phyloP scores from a whole-genome alignment of 2,113 vertebrate species.

The Micronycteris hirsuta region DNA sequence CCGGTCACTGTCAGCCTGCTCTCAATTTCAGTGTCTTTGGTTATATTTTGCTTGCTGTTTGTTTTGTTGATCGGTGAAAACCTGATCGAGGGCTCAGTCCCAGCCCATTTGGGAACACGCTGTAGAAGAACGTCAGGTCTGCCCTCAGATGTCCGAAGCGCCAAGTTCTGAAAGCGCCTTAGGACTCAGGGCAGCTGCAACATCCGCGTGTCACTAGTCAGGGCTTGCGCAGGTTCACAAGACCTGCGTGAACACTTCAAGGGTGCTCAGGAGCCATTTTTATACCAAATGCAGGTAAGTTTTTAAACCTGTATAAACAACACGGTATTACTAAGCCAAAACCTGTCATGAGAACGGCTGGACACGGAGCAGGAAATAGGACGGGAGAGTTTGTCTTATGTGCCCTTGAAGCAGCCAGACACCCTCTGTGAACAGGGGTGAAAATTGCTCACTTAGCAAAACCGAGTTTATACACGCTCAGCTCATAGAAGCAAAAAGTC shows the following conservation, averaged over 20 bases:
- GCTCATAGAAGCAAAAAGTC: not conserved
- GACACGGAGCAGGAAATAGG: not conserved
- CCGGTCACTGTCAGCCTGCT: no score
- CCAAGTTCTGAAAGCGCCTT: not conserved
- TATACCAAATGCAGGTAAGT: not conserved
- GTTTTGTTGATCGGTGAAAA: not conserved
- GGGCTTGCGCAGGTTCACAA: not conserved
- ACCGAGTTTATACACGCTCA: not conserved
- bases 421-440: not conserved
- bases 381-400: not conserved
- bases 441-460: not conserved
- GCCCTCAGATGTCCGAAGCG: rapidly evolving
- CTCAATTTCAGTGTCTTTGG: no score
- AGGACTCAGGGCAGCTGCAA: not conserved
- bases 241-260: not conserved
- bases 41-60: no score
- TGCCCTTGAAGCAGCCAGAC: not conserved
- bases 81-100: not conserved
- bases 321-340: not conserved
- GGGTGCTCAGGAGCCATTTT: not conserved
- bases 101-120: not conserved
- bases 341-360: not conserved
- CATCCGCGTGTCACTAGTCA: not conserved
- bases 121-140: not conserved
- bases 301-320: not conserved